Percentiles rank a stretch among this genome's conserved stretches.
These are phyloP conservation scores for Trialeurodes vaporariorum DNA, from an alignment of 1,140 invertebrate genomes.

Conservation along the genomic window DNA sequence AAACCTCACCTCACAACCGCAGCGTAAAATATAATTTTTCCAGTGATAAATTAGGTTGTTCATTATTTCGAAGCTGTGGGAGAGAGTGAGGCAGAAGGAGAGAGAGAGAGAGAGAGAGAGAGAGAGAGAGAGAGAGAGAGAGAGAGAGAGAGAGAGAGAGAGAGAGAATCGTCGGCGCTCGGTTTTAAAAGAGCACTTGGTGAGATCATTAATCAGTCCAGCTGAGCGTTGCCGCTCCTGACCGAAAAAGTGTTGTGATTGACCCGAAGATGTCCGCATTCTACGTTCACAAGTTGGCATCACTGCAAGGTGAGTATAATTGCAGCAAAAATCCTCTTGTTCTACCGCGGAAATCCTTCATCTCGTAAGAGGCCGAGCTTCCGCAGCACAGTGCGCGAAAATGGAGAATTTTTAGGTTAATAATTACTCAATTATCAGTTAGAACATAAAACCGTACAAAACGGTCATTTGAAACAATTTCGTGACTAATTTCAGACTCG, in stretches of 20 bases:
- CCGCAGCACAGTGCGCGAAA: too few species aligned
- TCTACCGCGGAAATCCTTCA: too few species aligned
- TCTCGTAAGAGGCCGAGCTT: too few species aligned
- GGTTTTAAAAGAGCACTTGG: background rate
- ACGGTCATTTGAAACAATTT: too few species aligned
- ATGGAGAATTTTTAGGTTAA: too few species aligned
- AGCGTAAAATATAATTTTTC: background rate
- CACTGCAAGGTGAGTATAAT: background rate
- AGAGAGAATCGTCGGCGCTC: background rate
- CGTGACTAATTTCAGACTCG: too few species aligned
- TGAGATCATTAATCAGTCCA: background rate
- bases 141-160: background rate
- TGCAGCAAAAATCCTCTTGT: background rate
- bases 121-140: background rate
- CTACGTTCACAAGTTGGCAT: too few species aligned
- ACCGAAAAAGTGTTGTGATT: too few species aligned
- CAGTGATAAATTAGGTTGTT: background rate
- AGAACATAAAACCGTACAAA: too few species aligned
- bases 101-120: background rate
- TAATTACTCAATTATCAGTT: too few species aligned
- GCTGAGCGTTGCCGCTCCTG: too few species aligned
- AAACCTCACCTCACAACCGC: background rate
- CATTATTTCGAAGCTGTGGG: background rate
- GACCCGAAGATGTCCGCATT: too few species aligned
- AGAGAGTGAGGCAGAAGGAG: background rate